These are phyloP conservation scores for Zapus hudsonius DNA, from an alignment of 2,113 vertebrate genomes.

Conservation along the genomic window DNA sequence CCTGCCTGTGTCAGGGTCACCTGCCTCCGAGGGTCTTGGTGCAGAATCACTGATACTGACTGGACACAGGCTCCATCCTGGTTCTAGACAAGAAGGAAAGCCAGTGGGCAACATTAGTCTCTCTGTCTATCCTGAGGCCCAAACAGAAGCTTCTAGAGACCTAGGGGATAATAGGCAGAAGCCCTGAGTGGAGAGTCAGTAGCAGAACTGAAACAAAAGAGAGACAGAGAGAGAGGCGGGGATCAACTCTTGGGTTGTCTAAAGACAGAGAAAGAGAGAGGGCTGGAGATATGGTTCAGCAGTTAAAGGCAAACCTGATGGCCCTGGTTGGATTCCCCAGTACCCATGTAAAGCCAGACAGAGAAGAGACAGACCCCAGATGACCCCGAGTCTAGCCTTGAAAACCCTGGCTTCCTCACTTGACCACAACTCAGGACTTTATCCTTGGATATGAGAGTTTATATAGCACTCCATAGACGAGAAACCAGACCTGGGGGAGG, in stretches of 20 bases:
- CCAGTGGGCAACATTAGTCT: neutral
- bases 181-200: neutral
- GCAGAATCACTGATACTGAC: conserved; percentile 92
- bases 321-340: too few species aligned
- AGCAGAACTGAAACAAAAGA: neutral
- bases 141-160: neutral
- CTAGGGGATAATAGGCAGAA: neutral
- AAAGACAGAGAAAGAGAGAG: neutral
- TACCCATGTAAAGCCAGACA: neutral
- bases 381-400: neutral
- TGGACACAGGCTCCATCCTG: conserved; percentile 95
- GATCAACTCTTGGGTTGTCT: neutral
- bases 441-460: neutral
- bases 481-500: too few species aligned
- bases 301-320: too few species aligned
- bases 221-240: too few species aligned
- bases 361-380: neutral
- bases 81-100: conserved; percentile 87
- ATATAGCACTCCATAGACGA: neutral
- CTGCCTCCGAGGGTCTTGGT: conserved; percentile 94
- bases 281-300: too few species aligned
- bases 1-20: conserved; percentile 94
- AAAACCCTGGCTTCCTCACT: neutral
- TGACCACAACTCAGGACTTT: neutral
- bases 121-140: neutral